These are phyloP conservation scores for Siniperca scherzeri DNA, from an alignment of 2,797 vertebrate species.

Conservation along the genomic window DNA sequence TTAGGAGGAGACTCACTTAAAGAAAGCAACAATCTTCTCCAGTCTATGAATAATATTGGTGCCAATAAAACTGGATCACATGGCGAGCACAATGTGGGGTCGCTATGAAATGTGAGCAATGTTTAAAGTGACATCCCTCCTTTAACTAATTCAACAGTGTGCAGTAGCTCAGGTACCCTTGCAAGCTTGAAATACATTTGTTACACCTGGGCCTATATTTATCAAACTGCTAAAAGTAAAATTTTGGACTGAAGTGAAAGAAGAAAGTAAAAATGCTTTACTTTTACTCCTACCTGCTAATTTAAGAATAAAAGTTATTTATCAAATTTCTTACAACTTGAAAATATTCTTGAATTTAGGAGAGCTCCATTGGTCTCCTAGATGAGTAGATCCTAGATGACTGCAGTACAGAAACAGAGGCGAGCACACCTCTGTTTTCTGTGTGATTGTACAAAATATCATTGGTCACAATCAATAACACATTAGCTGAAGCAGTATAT, in stretches of 20 bases:
- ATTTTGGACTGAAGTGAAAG: not conserved
- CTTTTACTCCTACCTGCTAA: not conserved
- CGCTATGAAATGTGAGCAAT: conserved; percentile 24
- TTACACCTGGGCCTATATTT: not conserved
- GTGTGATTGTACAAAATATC: conserved; percentile 7
- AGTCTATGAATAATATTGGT: conserved; percentile 41
- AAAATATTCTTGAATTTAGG: not conserved
- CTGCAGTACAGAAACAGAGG: no score
- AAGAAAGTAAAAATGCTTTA: not conserved
- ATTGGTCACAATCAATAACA: conserved; percentile 8
- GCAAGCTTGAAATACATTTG: not conserved
- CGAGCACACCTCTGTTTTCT: not conserved
- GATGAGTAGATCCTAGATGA: no score
- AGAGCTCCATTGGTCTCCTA: not conserved
- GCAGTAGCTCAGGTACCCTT: conserved; percentile 10
- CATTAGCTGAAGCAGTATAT: not conserved
- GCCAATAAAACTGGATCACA: conserved; percentile 41
- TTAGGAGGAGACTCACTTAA: conserved; percentile 39
- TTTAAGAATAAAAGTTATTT: not conserved
- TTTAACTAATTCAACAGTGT: conserved; percentile 1
- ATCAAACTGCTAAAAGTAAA: not conserved
- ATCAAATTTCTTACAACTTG: not conserved
- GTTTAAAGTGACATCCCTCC: conserved; percentile 5
- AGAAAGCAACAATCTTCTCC: conserved; percentile 31
- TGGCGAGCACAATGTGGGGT: conserved; percentile 8